Evolutionary conservation across 2,113 vertebrate genomes (phyloP), one percentile per base, ranked within the genome.

Genomic region (Odocoileus virginianus): DNA sequence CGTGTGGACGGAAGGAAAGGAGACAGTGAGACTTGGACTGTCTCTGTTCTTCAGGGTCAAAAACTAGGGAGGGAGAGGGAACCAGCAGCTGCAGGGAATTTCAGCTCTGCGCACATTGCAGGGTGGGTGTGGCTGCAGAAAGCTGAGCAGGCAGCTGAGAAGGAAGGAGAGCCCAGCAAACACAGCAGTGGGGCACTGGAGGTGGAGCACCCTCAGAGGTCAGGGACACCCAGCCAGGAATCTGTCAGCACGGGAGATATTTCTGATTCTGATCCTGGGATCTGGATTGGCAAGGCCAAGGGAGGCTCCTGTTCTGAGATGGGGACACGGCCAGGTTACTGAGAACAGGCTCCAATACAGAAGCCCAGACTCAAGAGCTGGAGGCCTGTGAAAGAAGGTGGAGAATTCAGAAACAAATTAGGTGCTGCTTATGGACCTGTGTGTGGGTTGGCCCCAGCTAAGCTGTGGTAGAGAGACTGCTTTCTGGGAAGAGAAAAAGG

Each of bases 11-110:
- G 64, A 52, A 84, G 74, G 33, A n/a, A 76, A 74, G 92, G 87
- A 96, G 61, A 40, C 36, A 33, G 52, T 1, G 9, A 74, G 79
- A 40, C 90, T 92, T 89, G 92, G 76, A 95, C 60, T 11, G 55
- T 74, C 52, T 94, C 61, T 17, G 55, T 64, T 55, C 54, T 19
- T 10, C n/a, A 60, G 78, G 28, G 7, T 89, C 71, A 89, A 96
- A 57, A 43, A 25, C 11, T 57, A 91, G 40, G 76, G 76, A 91
- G 27, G 43, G 45, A 40, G 36, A 45, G 17, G 14, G 55, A 52
- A 52, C 33, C 33, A 45, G 55, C 52, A 67, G 60, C 64, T 89
- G 36, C 57, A 47, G 57, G 78, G 84, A 55, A 64, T 47, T 84
- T 55, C n/a, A 9, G 40, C 84, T 89, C 64, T n/a, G 50, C 6